Percentiles rank a stretch among this genome's conserved stretches.
These are phyloP conservation scores for Pteronura brasiliensis DNA, from an alignment of 2,113 vertebrate genomes.

Conservation along the genomic window DNA sequence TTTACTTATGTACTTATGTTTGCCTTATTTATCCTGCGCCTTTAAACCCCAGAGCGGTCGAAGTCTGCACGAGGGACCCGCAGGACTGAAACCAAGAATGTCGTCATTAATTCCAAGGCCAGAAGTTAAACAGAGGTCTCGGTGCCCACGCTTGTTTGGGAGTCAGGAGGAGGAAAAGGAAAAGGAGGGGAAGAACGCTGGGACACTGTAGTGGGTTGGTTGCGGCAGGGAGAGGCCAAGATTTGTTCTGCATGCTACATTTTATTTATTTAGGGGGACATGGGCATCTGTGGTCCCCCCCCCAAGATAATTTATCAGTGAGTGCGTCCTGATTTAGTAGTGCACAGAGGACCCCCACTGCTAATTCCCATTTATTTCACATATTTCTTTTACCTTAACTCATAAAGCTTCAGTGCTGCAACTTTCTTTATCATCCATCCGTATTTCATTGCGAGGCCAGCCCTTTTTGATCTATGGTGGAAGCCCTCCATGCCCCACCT, in stretches of 20 bases:
- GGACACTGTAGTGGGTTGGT: background rate
- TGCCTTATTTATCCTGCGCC: conserved; percentile 25
- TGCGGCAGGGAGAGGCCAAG: background rate
- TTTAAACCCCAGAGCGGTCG: conserved; percentile 22
- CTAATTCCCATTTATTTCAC: conserved; percentile 65
- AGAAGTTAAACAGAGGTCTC: background rate
- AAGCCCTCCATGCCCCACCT: background rate
- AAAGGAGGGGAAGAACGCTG: background rate
- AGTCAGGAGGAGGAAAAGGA: background rate
- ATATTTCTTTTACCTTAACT: conserved; percentile 57
- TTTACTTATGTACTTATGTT: conserved; percentile 50
- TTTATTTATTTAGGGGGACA: conserved; percentile 57
- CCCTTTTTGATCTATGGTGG: conserved; percentile 13
- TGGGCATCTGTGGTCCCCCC: background rate
- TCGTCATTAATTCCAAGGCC: background rate
- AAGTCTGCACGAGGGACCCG: background rate
- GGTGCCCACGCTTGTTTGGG: background rate
- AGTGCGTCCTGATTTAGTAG: conserved; percentile 52
- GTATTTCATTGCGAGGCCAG: background rate
- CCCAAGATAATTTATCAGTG: conserved; percentile 3
- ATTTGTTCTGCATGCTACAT: background rate
- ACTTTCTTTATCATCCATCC: conserved; percentile 34
- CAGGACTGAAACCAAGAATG: background rate
- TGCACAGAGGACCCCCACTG: background rate
- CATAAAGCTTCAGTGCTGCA: background rate